Conservation (phyloP, 2,888 invertebrate genomes). For the Drosophila leonis region DNA sequence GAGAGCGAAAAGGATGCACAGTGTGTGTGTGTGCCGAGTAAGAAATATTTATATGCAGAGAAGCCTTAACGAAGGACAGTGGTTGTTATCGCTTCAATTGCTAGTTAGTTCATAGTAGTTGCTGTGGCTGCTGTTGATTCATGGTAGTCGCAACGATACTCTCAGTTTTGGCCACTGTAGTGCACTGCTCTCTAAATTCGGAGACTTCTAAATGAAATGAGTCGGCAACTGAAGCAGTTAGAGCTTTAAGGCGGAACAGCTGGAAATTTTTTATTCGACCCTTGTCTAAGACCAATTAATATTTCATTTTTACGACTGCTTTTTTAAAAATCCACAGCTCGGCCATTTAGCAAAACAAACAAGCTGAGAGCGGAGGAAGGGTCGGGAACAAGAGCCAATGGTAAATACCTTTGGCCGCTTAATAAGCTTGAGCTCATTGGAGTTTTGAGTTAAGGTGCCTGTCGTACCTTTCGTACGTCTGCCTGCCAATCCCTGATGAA, state of each 20-base stretch:
- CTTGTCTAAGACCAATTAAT: constrained; percentile 41
- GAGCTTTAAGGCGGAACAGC: constrained; percentile 14
- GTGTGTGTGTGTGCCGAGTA: constrained; percentile 22
- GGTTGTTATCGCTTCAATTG: constrained; percentile 42
- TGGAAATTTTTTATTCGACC: constrained; percentile 15
- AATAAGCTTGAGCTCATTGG: constrained; percentile 46
- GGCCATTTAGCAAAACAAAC: constrained; percentile 32
- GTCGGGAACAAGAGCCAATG: constrained; percentile 15
- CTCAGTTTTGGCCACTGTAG: background rate
- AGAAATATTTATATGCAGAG: constrained; percentile 30
- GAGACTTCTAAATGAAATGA: constrained; percentile 54
- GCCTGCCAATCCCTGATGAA: constrained; percentile 2
- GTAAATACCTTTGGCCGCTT: constrained; percentile 62
- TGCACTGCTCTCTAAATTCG: background rate
- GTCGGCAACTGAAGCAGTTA: constrained; percentile 1
- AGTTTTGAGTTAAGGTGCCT: constrained; percentile 1
- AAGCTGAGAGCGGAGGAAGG: background rate
- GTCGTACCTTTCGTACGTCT: constrained; percentile 21
- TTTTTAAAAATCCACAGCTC: constrained; percentile 21
- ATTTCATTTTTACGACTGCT: constrained; percentile 48
- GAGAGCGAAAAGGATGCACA: constrained; percentile 49
- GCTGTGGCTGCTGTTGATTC: constrained; percentile 1
- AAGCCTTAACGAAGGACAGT: constrained; percentile 30
- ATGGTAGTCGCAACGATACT: background rate
- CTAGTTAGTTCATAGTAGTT: constrained; percentile 30